phyloP scores from a whole-genome alignment of 1,140 invertebrate species.

The Pogonus chalceus region DNA sequence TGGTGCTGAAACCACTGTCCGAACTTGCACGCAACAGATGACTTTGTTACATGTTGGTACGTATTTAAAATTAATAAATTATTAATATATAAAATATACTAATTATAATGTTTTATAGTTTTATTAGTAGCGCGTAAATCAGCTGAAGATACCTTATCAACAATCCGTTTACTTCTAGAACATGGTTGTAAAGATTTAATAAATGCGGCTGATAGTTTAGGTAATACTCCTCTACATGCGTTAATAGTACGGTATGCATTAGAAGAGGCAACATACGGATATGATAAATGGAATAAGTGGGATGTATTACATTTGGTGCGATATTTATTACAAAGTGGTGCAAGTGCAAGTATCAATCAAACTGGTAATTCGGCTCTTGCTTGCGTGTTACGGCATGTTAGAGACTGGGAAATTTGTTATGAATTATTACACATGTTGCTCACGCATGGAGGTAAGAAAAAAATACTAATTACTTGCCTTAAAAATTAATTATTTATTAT shows the following conservation, averaged over 20 bases:
- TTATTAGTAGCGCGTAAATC: constrained; percentile 53
- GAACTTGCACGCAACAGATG: constrained; percentile 64
- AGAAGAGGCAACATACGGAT: constrained; percentile 58
- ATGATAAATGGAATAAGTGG: constrained; percentile 62
- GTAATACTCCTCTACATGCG: constrained; percentile 53
- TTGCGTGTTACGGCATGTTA: constrained; percentile 58
- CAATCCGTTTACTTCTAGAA: constrained; percentile 52
- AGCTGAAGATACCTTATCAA: constrained; percentile 57
- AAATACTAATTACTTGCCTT: background rate
- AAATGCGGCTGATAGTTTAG: constrained; percentile 60
- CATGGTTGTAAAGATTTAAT: constrained; percentile 58
- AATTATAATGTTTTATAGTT: constrained; percentile 30
- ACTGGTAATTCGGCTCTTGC: constrained; percentile 59
- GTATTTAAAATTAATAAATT: constrained; percentile 15
- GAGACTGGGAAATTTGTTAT: constrained; percentile 69
- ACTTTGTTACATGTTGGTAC: constrained; percentile 54
- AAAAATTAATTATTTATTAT: background rate
- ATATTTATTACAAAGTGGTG: constrained; percentile 53
- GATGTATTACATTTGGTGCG: constrained; percentile 56
- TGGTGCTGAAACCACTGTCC: constrained; percentile 55
- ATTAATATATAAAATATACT: constrained; percentile 3
- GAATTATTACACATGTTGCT: constrained; percentile 61
- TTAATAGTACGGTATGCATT: constrained; percentile 60
- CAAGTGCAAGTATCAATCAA: constrained; percentile 57
- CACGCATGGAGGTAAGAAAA: constrained; percentile 47